Conservation (phyloP, 2,797 vertebrate genomes). For the Alcedo atthis region DNA sequence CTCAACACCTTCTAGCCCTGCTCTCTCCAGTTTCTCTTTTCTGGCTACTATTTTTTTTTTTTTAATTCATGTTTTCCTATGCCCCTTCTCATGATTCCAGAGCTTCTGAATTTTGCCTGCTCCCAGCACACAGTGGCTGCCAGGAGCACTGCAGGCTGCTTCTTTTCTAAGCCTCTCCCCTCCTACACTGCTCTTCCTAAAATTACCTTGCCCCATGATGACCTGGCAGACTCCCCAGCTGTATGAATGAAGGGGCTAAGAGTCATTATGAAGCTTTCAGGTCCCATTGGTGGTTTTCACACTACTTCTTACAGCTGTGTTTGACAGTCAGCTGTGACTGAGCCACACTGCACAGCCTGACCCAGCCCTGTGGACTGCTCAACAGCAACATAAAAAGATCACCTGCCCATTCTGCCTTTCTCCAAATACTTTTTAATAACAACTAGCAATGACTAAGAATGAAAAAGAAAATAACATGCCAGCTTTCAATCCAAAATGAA, state of each 20-base stretch:
- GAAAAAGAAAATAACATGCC: background rate
- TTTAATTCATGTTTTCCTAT: background rate
- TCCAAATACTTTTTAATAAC: background rate
- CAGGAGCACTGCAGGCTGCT: background rate
- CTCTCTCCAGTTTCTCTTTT: background rate
- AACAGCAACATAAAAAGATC: rapidly evolving
- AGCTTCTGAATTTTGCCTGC: background rate
- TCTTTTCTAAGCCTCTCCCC: background rate
- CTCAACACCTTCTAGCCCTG: background rate
- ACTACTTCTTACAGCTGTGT: background rate
- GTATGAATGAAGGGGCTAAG: background rate
- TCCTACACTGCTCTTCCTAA: background rate
- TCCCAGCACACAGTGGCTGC: background rate
- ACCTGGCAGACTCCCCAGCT: background rate
- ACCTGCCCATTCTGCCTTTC: background rate
- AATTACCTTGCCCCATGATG: rapidly evolving
- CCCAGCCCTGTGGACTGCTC: background rate
- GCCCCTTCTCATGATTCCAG: background rate
- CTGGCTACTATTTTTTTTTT: background rate
- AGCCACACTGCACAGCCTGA: background rate
- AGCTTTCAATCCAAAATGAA: background rate
- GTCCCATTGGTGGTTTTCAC: background rate
- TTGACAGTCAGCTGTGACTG: background rate
- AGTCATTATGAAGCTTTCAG: background rate
- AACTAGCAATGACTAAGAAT: background rate